Evolutionary conservation across 2,888 invertebrate species (phyloP).

Genomic region (Pyrrhia umbra): DNA sequence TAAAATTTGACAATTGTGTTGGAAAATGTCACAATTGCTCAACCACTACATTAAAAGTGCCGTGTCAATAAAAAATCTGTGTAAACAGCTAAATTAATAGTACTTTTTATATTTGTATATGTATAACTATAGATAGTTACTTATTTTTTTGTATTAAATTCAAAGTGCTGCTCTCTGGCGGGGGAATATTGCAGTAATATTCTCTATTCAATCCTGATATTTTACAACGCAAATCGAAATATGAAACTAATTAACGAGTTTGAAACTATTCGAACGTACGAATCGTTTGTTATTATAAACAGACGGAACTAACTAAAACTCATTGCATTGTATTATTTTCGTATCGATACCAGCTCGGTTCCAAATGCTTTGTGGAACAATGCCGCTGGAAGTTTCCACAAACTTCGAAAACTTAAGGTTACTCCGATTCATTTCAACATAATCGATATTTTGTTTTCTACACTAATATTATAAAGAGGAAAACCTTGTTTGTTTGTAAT

Average conservation of each 20-base stretch:
- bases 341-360: slow-evolving; percentile 2
- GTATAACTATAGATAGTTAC: no score
- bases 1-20: no score
- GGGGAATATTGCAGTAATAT: neutral
- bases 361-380: slow-evolving; percentile 23
- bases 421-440: slow-evolving; percentile 16
- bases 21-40: no score
- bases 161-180: no score
- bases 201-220: neutral
- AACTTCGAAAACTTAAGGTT: slow-evolving; percentile 8
- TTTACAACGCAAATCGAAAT: neutral
- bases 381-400: slow-evolving; percentile 22
- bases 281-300: slow-evolving; percentile 28
- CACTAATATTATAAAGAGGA: slow-evolving; percentile 17
- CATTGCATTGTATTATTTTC: slow-evolving; percentile 32
- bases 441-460: slow-evolving; percentile 18
- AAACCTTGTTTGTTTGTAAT: no score
- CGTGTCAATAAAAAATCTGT: no score
- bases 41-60: no score
- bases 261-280: slow-evolving; percentile 11
- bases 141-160: no score
- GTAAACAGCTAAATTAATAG: no score
- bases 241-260: slow-evolving; percentile 26
- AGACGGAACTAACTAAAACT: slow-evolving; percentile 27
- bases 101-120: no score